A percentile compares a stretch with the other conserved stretches of the same genome.
Evolutionary conservation across 2,888 invertebrate species (phyloP).

Genomic region (Galeopsomyia nigrocyanea): DNA sequence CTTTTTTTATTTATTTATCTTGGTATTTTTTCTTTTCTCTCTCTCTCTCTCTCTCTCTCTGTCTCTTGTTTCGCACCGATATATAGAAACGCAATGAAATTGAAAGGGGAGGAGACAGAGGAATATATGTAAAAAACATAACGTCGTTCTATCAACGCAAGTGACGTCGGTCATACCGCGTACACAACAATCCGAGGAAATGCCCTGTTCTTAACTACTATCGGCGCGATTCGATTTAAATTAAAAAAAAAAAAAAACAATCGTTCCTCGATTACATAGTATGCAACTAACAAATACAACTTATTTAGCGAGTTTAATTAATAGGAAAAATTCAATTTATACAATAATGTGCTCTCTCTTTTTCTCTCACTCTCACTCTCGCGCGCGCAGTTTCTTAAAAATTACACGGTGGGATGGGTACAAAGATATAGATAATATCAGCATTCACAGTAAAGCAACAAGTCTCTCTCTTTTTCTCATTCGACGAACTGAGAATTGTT

Average conservation of each 20-base stretch:
- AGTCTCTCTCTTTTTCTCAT: constrained; percentile 24
- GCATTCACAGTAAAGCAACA: neutral
- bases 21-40: too few species aligned
- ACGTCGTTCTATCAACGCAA: neutral
- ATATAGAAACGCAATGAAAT: too few species aligned
- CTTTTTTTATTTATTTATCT: too few species aligned
- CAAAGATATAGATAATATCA: constrained; percentile 2
- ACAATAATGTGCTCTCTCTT: neutral
- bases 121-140: too few species aligned
- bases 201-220: constrained; percentile 39
- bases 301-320: too few species aligned
- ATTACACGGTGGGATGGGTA: neutral
- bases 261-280: too few species aligned
- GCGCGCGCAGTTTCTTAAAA: constrained; percentile 15
- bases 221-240: constrained; percentile 3
- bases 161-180: too few species aligned
- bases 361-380: neutral
- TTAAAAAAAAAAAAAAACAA: too few species aligned
- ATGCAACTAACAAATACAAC: too few species aligned
- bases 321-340: too few species aligned
- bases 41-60: too few species aligned
- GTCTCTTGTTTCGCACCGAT: neutral
- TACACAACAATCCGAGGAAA: constrained; percentile 11
- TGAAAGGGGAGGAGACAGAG: too few species aligned
- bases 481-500: neutral